Evolutionary conservation across 1,140 invertebrate species (phyloP).

Genomic region (Caenorhabditis latens): DNA sequence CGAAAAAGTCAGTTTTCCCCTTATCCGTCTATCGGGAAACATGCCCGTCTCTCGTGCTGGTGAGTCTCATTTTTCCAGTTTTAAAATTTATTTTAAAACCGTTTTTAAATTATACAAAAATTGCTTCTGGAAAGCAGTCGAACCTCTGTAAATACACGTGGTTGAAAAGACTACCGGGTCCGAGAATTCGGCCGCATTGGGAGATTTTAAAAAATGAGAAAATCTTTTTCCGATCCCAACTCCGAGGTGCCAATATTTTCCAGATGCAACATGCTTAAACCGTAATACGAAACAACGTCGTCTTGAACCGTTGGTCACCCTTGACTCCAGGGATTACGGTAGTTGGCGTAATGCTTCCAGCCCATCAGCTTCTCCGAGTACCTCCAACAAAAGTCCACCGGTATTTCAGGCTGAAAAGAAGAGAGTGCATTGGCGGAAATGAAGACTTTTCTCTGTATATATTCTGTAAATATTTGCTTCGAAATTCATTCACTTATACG

Average conservation of each 20-base stretch:
- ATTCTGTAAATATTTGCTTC: slow-evolving; percentile 1
- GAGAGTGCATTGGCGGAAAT: slow-evolving; percentile 53
- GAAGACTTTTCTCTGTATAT: background rate
- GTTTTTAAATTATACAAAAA: background rate
- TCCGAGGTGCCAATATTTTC: background rate
- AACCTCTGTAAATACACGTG: too few relatives aligned
- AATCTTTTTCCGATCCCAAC: too few relatives aligned
- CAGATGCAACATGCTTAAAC: background rate
- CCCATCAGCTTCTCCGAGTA: slow-evolving; percentile 24
- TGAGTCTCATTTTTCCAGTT: background rate
- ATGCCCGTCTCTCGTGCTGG: slow-evolving; percentile 40
- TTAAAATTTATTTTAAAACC: background rate
- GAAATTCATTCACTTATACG: background rate
- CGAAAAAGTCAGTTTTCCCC: background rate
- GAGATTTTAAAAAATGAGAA: too few relatives aligned
- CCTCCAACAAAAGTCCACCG: slow-evolving; percentile 17
- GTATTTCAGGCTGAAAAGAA: slow-evolving; percentile 44
- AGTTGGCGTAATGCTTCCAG: background rate
- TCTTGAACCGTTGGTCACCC: slow-evolving; percentile 16
- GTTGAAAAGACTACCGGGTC: too few relatives aligned
- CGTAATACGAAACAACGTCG: slow-evolving; percentile 35
- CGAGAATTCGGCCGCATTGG: too few relatives aligned
- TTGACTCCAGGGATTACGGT: slow-evolving; percentile 28
- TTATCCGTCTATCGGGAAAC: background rate
- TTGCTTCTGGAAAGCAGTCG: too few relatives aligned